Evolutionary conservation across 2,797 vertebrate genomes (phyloP).

Genomic region (Lithobates pipiens): DNA sequence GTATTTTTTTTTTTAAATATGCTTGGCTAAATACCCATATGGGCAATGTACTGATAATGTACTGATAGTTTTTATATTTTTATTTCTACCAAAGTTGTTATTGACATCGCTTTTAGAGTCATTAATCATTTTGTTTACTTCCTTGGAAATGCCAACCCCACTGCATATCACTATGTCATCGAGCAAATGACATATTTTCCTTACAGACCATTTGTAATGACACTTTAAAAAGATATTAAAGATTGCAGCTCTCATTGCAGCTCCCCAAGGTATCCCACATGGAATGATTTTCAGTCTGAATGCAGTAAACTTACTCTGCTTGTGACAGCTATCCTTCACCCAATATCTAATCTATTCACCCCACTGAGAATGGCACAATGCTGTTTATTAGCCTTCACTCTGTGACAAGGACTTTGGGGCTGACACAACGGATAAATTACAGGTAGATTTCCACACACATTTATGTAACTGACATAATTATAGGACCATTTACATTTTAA

Average conservation of each 20-base stretch:
- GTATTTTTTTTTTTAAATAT: not conserved
- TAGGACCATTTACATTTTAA: not conserved
- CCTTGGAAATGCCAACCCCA: slow-evolving; percentile 24
- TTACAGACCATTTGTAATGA: slow-evolving; percentile 50
- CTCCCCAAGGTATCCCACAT: slow-evolving; percentile 35
- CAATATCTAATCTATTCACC: slow-evolving; percentile 31
- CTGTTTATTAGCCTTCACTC: slow-evolving; percentile 26
- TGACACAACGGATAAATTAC: slow-evolving; percentile 18
- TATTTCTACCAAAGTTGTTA: slow-evolving; percentile 10
- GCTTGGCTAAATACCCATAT: not conserved
- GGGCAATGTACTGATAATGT: not conserved
- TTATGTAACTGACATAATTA: not conserved
- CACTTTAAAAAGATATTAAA: slow-evolving; percentile 54
- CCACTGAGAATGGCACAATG: slow-evolving; percentile 14
- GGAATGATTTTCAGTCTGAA: slow-evolving; percentile 34
- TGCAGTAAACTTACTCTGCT: slow-evolving; percentile 15
- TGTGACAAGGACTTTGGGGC: not conserved
- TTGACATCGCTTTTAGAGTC: slow-evolving; percentile 6
- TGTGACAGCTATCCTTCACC: slow-evolving; percentile 37
- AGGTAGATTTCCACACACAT: not conserved
- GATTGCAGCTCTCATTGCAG: slow-evolving; percentile 15
- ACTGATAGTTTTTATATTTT: not conserved
- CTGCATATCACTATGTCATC: slow-evolving; percentile 44
- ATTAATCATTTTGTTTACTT: slow-evolving; percentile 43
- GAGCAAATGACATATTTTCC: slow-evolving; percentile 32